Conservation (phyloP, 1,140 invertebrate genomes). For the Pseudoatta argentina region DNA sequence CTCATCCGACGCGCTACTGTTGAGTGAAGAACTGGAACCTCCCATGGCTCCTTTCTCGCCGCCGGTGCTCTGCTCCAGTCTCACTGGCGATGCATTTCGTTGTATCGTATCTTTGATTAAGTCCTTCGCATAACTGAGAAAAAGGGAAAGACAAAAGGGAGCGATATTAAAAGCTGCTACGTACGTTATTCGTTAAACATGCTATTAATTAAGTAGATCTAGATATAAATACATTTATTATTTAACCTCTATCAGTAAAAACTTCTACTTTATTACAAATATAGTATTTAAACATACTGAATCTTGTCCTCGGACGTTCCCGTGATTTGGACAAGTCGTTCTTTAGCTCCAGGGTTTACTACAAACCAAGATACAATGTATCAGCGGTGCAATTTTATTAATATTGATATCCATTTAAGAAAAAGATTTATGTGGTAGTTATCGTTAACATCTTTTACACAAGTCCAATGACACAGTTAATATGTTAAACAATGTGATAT, state of each 20-base stretch:
- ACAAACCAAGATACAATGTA: conserved; percentile 81
- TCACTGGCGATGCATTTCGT: conserved; percentile 95
- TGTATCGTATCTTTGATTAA: conserved; percentile 97
- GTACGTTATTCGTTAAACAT: background rate
- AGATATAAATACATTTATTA: conserved; percentile 23
- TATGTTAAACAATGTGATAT: conserved; percentile 35
- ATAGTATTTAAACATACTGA: conserved; percentile 88
- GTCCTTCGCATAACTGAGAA: conserved; percentile 93
- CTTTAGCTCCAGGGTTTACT: conserved; percentile 96
- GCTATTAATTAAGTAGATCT: background rate
- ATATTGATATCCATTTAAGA: background rate
- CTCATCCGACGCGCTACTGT: conserved; percentile 92
- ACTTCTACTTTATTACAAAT: conserved; percentile 26
- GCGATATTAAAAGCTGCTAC: conserved; percentile 33
- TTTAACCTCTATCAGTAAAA: background rate
- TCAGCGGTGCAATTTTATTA: conserved; percentile 15
- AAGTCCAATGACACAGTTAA: conserved; percentile 37
- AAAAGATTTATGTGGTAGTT: conserved; percentile 1
- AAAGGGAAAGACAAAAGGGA: conserved; percentile 24
- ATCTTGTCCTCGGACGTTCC: conserved; percentile 96
- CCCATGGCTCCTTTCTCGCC: conserved; percentile 88
- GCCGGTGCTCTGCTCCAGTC: conserved; percentile 88
- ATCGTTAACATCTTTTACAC: conserved; percentile 47
- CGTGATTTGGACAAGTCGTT: conserved; percentile 96
- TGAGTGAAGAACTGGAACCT: conserved; percentile 89